phyloP scores from a whole-genome alignment of 2,888 invertebrate species.

The Allophyes oxyacanthae region DNA sequence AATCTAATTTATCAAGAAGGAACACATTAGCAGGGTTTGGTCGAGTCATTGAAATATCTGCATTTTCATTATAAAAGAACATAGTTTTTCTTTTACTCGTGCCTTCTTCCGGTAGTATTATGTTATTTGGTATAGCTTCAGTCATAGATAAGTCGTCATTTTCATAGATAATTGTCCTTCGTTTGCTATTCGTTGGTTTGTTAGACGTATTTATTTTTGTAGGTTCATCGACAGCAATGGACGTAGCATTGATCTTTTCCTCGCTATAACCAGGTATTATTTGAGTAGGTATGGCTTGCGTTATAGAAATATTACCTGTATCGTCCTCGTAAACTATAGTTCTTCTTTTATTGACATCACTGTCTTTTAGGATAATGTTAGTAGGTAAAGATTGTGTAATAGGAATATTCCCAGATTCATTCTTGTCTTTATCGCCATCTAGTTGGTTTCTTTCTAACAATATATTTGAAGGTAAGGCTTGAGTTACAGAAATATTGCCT shows the following conservation, averaged over 20 bases:
- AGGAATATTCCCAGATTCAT: not conserved
- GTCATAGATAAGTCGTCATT: slow-evolving; percentile 47
- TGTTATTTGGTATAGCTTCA: slow-evolving; percentile 52
- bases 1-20: slow-evolving; percentile 31
- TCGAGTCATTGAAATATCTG: slow-evolving; percentile 39
- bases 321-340: slow-evolving; percentile 50
- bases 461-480: slow-evolving; percentile 40
- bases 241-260: slow-evolving; percentile 10
- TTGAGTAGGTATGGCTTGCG: slow-evolving; percentile 33
- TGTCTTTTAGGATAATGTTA: slow-evolving; percentile 10
- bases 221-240: not conserved
- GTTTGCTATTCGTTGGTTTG: slow-evolving; percentile 4
- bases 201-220: not conserved
- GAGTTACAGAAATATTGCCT: slow-evolving; percentile 35
- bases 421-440: not conserved
- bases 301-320: slow-evolving; percentile 57
- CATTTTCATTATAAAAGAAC: slow-evolving; percentile 39
- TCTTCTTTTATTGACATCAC: slow-evolving; percentile 31
- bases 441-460: slow-evolving; percentile 5
- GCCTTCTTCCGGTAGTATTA: slow-evolving; percentile 24
- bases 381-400: slow-evolving; percentile 3
- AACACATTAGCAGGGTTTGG: slow-evolving; percentile 39
- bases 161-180: slow-evolving; percentile 25
- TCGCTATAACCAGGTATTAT: slow-evolving; percentile 11
- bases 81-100: slow-evolving; percentile 24